Evolutionary conservation across 2,888 invertebrate genomes (phyloP).

Genomic region (Diplazon laetatorius): DNA sequence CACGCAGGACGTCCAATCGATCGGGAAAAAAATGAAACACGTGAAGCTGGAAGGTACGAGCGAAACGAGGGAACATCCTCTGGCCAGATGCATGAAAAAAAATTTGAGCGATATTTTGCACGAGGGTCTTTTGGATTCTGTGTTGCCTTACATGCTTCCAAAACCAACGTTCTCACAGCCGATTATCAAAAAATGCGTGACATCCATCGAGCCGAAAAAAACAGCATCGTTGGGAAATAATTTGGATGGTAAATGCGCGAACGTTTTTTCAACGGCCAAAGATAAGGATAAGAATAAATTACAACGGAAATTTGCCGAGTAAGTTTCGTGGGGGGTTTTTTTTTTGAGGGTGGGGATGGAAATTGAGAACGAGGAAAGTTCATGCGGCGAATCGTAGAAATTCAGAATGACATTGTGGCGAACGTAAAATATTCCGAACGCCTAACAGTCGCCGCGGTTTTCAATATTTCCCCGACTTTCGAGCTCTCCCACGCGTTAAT

Average conservation of each 20-base stretch:
- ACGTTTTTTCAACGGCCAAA: slow-evolving; percentile 51
- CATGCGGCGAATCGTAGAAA: no score
- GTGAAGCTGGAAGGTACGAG: slow-evolving; percentile 35
- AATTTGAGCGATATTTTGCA: slow-evolving; percentile 87
- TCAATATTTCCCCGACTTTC: no score
- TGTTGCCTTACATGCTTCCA: slow-evolving; percentile 89
- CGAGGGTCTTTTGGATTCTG: slow-evolving; percentile 92
- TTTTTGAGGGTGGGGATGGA: no score
- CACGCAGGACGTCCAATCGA: slow-evolving; percentile 18
- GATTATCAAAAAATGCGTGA: slow-evolving; percentile 84
- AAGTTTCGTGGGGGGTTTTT: slow-evolving; percentile 62
- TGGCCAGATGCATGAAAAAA: slow-evolving; percentile 79
- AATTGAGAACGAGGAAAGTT: no score
- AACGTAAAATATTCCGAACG: no score
- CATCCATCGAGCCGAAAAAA: slow-evolving; percentile 83
- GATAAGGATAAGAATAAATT: slow-evolving; percentile 73
- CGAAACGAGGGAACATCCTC: slow-evolving; percentile 70
- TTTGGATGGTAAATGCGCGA: slow-evolving; percentile 67
- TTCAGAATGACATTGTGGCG: no score
- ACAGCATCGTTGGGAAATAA: slow-evolving; percentile 80
- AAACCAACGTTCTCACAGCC: slow-evolving; percentile 85
- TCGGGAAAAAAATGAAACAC: slow-evolving; percentile 54
- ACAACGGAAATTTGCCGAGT: slow-evolving; percentile 76
- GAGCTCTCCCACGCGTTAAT: no score
- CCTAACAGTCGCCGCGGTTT: no score